A percentile compares a stretch with the other conserved stretches of the same genome.
Evolutionary conservation across 2,113 vertebrate genomes (phyloP).

Genomic region (Notiomystis cincta): DNA sequence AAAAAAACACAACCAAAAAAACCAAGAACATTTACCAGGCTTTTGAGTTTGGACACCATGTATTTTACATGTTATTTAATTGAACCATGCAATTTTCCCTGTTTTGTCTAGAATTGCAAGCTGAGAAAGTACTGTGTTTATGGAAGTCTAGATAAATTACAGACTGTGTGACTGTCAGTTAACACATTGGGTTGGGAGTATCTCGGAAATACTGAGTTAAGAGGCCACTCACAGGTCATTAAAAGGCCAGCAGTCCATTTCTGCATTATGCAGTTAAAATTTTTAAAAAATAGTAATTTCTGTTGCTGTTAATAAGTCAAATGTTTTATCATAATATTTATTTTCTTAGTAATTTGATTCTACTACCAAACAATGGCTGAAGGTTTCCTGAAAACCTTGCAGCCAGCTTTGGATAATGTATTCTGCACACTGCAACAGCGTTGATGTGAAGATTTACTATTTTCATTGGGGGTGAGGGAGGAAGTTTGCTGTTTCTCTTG

Average conservation of each 20-base stretch:
- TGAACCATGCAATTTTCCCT: not conserved
- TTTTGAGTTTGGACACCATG: not conserved
- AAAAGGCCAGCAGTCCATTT: not conserved
- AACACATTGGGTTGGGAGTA: not conserved
- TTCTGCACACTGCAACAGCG: not conserved
- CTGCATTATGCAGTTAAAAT: not conserved
- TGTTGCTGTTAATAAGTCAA: not conserved
- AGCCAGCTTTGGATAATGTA: not conserved
- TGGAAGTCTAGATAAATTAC: not conserved
- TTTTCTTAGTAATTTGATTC: not conserved
- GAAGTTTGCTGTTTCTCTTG: not conserved
- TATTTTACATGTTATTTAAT: not conserved
- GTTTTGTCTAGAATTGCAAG: not conserved
- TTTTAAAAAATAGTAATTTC: not conserved
- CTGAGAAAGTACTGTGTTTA: not conserved
- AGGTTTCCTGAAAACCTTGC: not conserved
- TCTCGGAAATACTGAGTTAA: not conserved
- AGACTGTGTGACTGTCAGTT: not conserved
- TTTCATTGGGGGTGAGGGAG: not conserved
- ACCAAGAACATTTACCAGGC: not conserved
- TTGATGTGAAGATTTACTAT: not conserved
- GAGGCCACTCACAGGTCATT: not conserved
- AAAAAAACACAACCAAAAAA: not conserved
- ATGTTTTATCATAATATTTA: not conserved
- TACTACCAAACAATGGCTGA: not conserved